Percentiles rank a stretch among this genome's conserved stretches.
Conservation (phyloP, 1,140 invertebrate genomes). For the Lepidurus couesii region DNA sequence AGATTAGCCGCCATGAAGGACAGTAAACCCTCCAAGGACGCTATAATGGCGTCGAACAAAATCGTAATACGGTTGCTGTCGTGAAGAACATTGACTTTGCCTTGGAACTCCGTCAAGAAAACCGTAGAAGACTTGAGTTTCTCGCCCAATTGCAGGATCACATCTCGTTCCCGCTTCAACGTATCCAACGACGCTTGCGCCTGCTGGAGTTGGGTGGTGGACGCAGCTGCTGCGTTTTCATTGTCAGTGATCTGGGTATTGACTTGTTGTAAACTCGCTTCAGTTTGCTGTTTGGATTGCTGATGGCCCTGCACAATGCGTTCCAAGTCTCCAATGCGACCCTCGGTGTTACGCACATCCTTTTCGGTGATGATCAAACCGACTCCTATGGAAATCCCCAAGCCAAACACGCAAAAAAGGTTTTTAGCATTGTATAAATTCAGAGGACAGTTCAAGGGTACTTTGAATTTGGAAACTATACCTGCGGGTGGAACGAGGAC, state of each 20-base stretch:
- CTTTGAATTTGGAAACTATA: neutral
- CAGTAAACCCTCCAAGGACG: constrained; percentile 16
- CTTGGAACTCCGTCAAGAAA: constrained; percentile 24
- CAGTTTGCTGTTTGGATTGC: constrained; percentile 22
- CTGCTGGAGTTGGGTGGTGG: neutral
- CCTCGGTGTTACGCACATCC: constrained; percentile 5
- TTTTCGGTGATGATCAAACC: constrained; percentile 9
- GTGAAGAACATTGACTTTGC: constrained; percentile 26
- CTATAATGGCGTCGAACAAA: constrained; percentile 11
- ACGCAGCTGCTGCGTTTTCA: neutral
- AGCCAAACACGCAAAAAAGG: neutral
- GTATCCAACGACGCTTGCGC: constrained; percentile 5
- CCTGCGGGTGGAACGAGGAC: constrained; percentile 20
- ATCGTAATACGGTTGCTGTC: constrained; percentile 5
- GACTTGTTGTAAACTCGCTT: neutral
- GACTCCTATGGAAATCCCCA: neutral
- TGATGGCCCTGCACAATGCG: neutral
- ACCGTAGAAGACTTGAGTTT: constrained; percentile 26
- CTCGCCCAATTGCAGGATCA: constrained; percentile 20
- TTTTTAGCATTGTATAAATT: too few relatives aligned
- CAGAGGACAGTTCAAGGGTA: too few relatives aligned
- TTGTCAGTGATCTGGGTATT: constrained; percentile 18
- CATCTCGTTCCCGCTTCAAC: neutral
- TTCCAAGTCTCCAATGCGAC: constrained; percentile 22
- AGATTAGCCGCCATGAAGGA: constrained; percentile 9